Evolutionary conservation across 2,888 invertebrate species (phyloP).

Genomic region (Leptinotarsa tumamoca): DNA sequence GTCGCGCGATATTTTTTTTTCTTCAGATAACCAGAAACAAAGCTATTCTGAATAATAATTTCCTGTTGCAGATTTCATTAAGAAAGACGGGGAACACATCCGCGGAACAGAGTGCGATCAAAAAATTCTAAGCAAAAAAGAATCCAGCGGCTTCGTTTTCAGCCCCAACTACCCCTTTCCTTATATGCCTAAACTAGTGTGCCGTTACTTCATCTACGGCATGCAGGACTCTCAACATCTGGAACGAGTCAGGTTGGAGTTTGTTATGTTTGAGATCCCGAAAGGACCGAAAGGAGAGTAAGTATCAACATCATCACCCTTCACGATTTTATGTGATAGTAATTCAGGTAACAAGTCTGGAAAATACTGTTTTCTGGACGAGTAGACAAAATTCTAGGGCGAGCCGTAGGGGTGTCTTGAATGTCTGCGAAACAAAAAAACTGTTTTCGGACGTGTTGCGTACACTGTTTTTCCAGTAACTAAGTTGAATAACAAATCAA

Average conservation of each 20-base stretch:
- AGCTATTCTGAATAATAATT: neutral
- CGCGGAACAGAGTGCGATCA: constrained; percentile 99
- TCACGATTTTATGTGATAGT: too few relatives aligned
- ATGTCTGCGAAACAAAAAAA: too few relatives aligned
- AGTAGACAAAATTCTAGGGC: too few relatives aligned
- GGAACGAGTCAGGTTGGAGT: constrained; percentile 91
- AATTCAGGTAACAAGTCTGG: too few relatives aligned
- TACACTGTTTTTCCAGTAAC: too few relatives aligned
- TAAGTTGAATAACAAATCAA: too few relatives aligned
- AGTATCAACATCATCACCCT: constrained; percentile 64
- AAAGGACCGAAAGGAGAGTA: constrained; percentile 86
- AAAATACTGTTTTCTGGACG: too few relatives aligned
- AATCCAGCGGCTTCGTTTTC: constrained; percentile 91
- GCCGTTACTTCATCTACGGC: constrained; percentile 98
- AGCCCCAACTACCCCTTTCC: constrained; percentile 97
- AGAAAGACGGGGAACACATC: constrained; percentile 94
- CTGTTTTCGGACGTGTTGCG: too few relatives aligned
- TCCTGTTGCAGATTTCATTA: constrained; percentile 83
- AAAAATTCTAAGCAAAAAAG: constrained; percentile 93
- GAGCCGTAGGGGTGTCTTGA: too few relatives aligned
- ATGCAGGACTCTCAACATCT: constrained; percentile 97
- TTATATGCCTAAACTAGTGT: constrained; percentile 95
- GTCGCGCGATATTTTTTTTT: too few relatives aligned
- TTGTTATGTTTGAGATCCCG: constrained; percentile 91
- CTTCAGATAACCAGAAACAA: neutral